Percentiles rank a stretch among this genome's conserved stretches.
Evolutionary conservation across 2,797 vertebrate species (phyloP).

Genomic region (Phataginus tricuspis): DNA sequence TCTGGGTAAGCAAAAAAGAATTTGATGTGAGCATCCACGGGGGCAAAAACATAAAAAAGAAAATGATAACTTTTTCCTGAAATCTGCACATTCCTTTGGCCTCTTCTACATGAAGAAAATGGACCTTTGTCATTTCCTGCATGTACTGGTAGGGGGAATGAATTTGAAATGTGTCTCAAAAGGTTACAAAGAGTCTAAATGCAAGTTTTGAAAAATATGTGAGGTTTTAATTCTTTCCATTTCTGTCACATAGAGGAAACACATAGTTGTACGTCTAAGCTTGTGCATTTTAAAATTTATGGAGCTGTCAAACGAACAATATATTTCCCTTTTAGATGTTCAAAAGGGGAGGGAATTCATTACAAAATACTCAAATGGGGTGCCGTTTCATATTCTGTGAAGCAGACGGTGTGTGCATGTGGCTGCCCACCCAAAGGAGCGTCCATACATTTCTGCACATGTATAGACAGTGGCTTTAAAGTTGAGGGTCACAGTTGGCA

Average conservation of each 20-base stretch:
- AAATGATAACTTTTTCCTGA: neutral
- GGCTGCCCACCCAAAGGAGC: neutral
- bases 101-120: neutral
- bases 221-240: slow-evolving; percentile 22
- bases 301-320: slow-evolving; percentile 3
- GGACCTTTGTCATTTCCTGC: neutral
- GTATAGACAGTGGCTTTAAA: neutral
- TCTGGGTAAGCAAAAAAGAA: neutral
- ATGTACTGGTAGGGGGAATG: neutral
- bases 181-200: neutral
- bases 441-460: rapidly evolving
- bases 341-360: slow-evolving; percentile 23
- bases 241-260: neutral
- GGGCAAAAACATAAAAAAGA: neutral
- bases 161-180: slow-evolving; percentile 3
- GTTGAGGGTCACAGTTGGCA: neutral
- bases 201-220: neutral
- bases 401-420: neutral
- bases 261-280: neutral
- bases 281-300: slow-evolving; percentile 11
- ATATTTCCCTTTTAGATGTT: slow-evolving; percentile 31
- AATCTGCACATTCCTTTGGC: neutral
- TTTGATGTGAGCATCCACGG: neutral
- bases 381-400: neutral
- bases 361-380: neutral